Percentiles rank a stretch among this genome's conserved stretches.
Conservation (phyloP, 2,113 vertebrate species). For the Marmota monax region DNA sequence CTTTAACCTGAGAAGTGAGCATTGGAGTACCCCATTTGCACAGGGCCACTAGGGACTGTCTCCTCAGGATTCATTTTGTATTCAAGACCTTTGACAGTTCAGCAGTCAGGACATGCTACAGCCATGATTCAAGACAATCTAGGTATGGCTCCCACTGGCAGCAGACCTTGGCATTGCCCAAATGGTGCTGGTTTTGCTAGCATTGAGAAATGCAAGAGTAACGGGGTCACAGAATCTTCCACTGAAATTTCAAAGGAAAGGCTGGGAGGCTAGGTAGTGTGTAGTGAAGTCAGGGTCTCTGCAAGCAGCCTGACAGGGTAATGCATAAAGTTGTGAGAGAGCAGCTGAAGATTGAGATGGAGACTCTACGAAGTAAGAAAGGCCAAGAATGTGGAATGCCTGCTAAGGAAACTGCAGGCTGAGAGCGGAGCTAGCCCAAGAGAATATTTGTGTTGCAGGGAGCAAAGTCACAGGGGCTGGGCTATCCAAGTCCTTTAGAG, state of each 20-base stretch:
- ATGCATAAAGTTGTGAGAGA: neutral
- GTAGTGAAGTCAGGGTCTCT: neutral
- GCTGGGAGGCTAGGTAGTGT: neutral
- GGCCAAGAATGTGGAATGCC: neutral
- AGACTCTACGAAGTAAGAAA: neutral
- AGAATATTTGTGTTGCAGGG: neutral
- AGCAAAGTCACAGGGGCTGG: neutral
- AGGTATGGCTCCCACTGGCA: neutral
- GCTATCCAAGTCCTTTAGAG: neutral
- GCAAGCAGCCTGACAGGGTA: neutral
- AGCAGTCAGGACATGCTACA: neutral
- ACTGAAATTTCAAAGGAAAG: neutral
- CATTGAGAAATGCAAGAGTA: neutral
- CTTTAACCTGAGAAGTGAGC: neutral
- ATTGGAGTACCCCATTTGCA: neutral
- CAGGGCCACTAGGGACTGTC: neutral
- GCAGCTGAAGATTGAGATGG: neutral
- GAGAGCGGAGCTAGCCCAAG: neutral
- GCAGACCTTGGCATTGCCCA: neutral
- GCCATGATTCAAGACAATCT: neutral
- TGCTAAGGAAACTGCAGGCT: too few species aligned
- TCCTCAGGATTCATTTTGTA: neutral
- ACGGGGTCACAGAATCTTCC: neutral
- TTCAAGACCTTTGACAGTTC: neutral
- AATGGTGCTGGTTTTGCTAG: neutral